Percentiles rank a stretch among this genome's conserved stretches.
phyloP scores from a whole-genome alignment of 1,140 invertebrate species.

The Pogonomyrmex californicus region DNA sequence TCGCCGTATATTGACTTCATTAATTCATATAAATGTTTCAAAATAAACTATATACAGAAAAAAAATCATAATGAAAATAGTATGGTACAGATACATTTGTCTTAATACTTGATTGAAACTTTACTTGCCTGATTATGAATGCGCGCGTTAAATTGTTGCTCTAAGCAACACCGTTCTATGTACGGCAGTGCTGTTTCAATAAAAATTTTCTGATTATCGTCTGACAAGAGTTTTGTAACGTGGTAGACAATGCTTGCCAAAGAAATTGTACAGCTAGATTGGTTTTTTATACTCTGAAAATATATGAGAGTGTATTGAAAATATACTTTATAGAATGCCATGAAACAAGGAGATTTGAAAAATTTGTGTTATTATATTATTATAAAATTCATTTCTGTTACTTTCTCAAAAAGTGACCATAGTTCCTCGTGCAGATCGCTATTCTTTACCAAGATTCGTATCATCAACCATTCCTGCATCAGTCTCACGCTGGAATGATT shows the following conservation, averaged over 20 bases:
- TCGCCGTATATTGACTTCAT: constrained; percentile 80
- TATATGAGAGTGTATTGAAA: background rate
- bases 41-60: constrained; percentile 80
- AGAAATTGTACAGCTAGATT: constrained; percentile 87
- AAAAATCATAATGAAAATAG: constrained; percentile 12
- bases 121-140: constrained; percentile 90
- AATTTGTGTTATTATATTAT: no score
- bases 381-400: no score
- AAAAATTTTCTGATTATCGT: constrained; percentile 78
- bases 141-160: constrained; percentile 93
- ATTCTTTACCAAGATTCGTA: no score
- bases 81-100: background rate
- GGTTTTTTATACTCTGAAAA: constrained; percentile 82
- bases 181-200: constrained; percentile 84
- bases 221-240: constrained; percentile 77
- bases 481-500: no score
- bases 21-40: constrained; percentile 88
- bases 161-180: constrained; percentile 92
- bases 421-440: no score
- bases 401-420: no score
- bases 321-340: no score
- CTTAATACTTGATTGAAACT: background rate
- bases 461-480: no score
- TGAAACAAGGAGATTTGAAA: no score
- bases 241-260: constrained; percentile 87